A percentile compares a stretch with the other conserved stretches of the same genome.
These are phyloP conservation scores for Dolichomitus sp. DNA, from an alignment of 2,888 invertebrate genomes.

Conservation along the genomic window DNA sequence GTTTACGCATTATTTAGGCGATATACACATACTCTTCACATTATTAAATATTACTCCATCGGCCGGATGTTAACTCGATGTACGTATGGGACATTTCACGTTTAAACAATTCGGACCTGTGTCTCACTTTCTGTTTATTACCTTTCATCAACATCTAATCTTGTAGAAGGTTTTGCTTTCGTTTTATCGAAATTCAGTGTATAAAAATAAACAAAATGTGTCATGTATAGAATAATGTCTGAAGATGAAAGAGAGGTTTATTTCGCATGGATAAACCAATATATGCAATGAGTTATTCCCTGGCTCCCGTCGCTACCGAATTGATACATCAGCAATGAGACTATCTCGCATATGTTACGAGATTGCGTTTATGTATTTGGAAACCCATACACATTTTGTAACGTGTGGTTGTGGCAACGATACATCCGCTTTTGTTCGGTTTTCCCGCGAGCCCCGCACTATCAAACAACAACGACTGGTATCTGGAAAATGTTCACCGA, in stretches of 20 bases:
- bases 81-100: constrained; percentile 2
- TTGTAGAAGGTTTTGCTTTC: too few species aligned
- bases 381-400: constrained; percentile 30
- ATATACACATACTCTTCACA: constrained; percentile 30
- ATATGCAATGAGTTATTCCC: background rate
- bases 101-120: too few species aligned
- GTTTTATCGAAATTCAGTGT: too few species aligned
- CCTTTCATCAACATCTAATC: too few species aligned
- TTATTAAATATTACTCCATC: constrained; percentile 39
- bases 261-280: background rate
- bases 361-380: background rate
- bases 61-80: constrained; percentile 38
- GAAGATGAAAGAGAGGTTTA: background rate
- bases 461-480: background rate
- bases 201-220: too few species aligned
- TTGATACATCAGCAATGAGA: constrained; percentile 58
- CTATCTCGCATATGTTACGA: constrained; percentile 29
- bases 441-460: constrained; percentile 29
- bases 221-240: background rate
- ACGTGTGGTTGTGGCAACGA: constrained; percentile 57
- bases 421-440: constrained; percentile 53
- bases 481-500: constrained; percentile 45
- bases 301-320: constrained; percentile 4
- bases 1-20: constrained; percentile 34
- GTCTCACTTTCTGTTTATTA: background rate